Evolutionary conservation across 2,113 vertebrate genomes (phyloP), one percentile per base, ranked within the genome.

Genomic region (Upupa epops): DNA sequence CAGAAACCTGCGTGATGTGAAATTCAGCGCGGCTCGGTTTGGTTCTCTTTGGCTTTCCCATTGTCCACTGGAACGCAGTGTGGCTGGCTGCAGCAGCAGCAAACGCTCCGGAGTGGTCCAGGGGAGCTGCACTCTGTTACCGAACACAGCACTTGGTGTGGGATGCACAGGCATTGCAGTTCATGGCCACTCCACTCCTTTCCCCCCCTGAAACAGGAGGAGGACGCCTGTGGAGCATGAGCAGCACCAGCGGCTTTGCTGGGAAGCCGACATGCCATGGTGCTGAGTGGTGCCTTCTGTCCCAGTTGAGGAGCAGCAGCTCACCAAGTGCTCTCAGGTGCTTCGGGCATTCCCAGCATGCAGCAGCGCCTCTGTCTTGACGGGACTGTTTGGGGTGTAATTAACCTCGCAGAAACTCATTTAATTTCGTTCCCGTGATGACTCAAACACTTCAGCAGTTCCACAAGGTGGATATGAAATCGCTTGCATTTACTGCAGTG

Each of bases 351-450:
- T 55, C 56, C n/a, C 3, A 1, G 58, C 80, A 3, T 18, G 70
- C 46, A 20, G 54, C 34, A 31, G 51, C 56, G 45, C 0, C 31
- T 11, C 22, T 29, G 11, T 49, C 73, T 51, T 17, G 13, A 48
- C 46, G 17, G 6, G 45, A 3, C 37, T 13, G 28, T 15, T 55
- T 21, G 10, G 25, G 52, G 4, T 48, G 40, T 20, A 28, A 29
- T 78, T 34, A 34, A 20, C 83, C 40, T 26, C 19, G 31, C 40
- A 56, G 54, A 51, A n/a, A 29, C n/a, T 5, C 5, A 18, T 24
- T 46, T n/a, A 5, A 4, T 7, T 37, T 37, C 65, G 37, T 65
- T 74, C 1, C 0, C 5, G 1, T 49, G 58, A 13, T 0, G 0
- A 31, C 36, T 17, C 40, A 16, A 59, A 54, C 32, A 11, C 11